phyloP scores from a whole-genome alignment of 1,140 invertebrate species.

The Calosoma granatense region DNA sequence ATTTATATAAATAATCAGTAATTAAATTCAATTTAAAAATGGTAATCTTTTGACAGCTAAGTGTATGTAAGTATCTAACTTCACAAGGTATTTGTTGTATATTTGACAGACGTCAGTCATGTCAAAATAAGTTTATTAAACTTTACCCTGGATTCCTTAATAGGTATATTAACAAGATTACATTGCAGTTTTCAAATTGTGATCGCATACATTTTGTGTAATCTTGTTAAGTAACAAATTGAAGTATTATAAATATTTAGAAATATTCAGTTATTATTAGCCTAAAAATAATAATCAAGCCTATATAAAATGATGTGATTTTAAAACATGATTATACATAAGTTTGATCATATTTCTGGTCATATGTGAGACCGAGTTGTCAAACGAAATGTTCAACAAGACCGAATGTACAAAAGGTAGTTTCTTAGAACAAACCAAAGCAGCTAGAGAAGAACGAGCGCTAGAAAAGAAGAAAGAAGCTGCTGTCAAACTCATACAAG shows the following conservation, averaged over 20 bases:
- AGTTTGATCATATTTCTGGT: background rate
- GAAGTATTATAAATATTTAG: too few relatives aligned
- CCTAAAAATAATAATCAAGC: background rate
- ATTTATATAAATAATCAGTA: too few relatives aligned
- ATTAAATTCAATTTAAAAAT: too few relatives aligned
- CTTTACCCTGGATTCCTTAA: too few relatives aligned
- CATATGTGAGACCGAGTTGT: background rate
- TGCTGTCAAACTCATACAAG: constrained; percentile 62
- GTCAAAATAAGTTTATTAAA: background rate
- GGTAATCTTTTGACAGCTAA: too few relatives aligned
- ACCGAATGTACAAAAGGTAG: constrained; percentile 47
- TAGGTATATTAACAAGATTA: too few relatives aligned
- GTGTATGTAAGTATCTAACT: too few relatives aligned
- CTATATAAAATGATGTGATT: background rate
- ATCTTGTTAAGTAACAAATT: too few relatives aligned
- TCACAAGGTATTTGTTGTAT: background rate
- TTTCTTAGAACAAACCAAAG: constrained; percentile 77
- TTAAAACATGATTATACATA: background rate
- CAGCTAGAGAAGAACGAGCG: constrained; percentile 73
- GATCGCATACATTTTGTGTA: too few relatives aligned
- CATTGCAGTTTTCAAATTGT: too few relatives aligned
- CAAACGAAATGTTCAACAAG: constrained; percentile 43
- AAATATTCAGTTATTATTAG: background rate
- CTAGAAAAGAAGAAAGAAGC: constrained; percentile 65
- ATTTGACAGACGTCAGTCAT: background rate